phyloP scores from a whole-genome alignment of 92 coral and sea anemone species.

The Bergia puertoricense region DNA sequence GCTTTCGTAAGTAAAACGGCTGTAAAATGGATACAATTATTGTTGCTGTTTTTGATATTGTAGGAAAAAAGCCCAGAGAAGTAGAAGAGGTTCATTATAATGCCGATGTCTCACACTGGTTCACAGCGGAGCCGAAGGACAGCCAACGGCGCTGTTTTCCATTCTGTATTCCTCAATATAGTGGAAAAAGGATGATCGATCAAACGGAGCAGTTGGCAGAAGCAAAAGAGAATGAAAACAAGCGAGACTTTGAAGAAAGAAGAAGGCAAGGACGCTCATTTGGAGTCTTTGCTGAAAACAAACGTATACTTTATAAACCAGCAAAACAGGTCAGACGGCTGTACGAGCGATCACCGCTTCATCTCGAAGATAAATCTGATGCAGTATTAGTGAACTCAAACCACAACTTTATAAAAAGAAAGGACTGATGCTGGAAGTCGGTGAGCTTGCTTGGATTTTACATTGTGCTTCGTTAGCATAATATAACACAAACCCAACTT shows the following conservation, averaged over 20 bases:
- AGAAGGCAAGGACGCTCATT: too few species aligned
- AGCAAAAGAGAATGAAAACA: not conserved
- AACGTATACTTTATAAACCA: not conserved
- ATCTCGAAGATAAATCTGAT: not conserved
- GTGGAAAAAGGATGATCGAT: constrained; percentile 2
- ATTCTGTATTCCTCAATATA: constrained; percentile 19
- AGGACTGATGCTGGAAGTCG: not conserved
- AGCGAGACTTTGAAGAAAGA: not conserved
- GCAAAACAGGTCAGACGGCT: not conserved
- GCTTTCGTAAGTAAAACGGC: not conserved
- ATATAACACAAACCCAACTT: too few species aligned
- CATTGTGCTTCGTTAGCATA: too few species aligned
- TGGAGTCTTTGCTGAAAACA: not conserved
- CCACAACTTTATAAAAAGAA: too few species aligned
- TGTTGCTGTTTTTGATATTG: not conserved
- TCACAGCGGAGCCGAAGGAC: not conserved
- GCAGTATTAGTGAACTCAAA: not conserved
- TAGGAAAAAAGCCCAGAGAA: not conserved
- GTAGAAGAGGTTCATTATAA: not conserved
- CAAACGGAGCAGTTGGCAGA: not conserved
- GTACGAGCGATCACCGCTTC: not conserved
- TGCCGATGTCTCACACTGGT: not conserved
- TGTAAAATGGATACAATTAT: not conserved
- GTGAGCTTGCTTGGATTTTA: not conserved
- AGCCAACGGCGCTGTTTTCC: not conserved